Conservation (phyloP, 2,888 invertebrate species). For the Tetropium fuscum region DNA sequence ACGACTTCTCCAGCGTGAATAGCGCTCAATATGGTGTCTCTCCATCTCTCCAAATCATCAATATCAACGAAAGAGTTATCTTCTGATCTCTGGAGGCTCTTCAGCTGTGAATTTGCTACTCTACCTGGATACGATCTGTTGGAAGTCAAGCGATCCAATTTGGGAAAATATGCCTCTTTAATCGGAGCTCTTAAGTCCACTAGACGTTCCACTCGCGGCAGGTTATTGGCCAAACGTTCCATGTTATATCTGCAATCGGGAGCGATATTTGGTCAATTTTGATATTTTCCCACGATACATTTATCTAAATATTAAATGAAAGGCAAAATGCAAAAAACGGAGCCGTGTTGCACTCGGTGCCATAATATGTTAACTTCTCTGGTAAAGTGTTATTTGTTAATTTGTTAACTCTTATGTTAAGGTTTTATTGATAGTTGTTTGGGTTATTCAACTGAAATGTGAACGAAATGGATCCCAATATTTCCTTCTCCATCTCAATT, state of each 20-base stretch:
- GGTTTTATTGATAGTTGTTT: too few relatives aligned
- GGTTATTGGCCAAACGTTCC: slow-evolving; percentile 79
- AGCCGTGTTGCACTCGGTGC: too few relatives aligned
- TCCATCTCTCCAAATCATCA: slow-evolving; percentile 78
- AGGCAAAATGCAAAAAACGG: too few relatives aligned
- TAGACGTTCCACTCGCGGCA: slow-evolving; percentile 73
- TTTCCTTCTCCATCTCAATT: too few relatives aligned
- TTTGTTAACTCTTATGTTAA: too few relatives aligned
- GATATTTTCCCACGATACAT: too few relatives aligned
- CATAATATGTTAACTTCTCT: too few relatives aligned
- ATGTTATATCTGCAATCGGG: slow-evolving; percentile 78
- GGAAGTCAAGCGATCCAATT: slow-evolving; percentile 81
- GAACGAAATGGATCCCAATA: too few relatives aligned
- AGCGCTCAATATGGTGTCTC: slow-evolving; percentile 77
- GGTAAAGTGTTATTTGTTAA: too few relatives aligned
- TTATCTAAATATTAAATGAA: too few relatives aligned
- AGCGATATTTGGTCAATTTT: too few relatives aligned
- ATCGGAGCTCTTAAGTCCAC: slow-evolving; percentile 77
- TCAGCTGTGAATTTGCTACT: slow-evolving; percentile 68
- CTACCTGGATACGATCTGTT: slow-evolving; percentile 81
- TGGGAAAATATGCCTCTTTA: slow-evolving; percentile 84
- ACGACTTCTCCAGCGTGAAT: slow-evolving; percentile 73
- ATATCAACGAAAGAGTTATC: slow-evolving; percentile 77
- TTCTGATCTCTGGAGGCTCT: slow-evolving; percentile 74
- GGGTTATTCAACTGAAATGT: too few relatives aligned